These are phyloP conservation scores for Sarcophaga rosellei DNA, from an alignment of 2,888 invertebrate species.

Conservation along the genomic window DNA sequence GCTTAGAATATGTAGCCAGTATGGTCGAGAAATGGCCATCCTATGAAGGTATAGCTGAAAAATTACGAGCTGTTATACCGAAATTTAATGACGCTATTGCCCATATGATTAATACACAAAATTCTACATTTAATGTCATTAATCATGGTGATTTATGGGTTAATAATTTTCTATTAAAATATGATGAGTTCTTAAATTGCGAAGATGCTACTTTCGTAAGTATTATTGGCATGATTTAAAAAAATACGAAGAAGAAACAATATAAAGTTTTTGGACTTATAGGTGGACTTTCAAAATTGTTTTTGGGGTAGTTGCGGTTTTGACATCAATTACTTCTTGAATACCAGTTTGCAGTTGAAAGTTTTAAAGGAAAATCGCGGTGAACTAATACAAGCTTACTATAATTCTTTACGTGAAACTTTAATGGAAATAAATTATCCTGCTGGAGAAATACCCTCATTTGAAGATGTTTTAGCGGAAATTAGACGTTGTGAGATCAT, in stretches of 20 bases:
- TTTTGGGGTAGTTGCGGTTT: slow-evolving; percentile 77
- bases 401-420: slow-evolving; percentile 70
- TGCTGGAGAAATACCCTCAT: slow-evolving; percentile 69
- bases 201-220: slow-evolving; percentile 73
- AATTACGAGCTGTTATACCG: slow-evolving; percentile 73
- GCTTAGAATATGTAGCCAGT: slow-evolving; percentile 69
- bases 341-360: slow-evolving; percentile 76
- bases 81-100: slow-evolving; percentile 72
- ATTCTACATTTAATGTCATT: slow-evolving; percentile 78
- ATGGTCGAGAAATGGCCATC: slow-evolving; percentile 74
- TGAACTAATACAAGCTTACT: slow-evolving; percentile 74
- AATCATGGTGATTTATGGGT: slow-evolving; percentile 83
- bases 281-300: slow-evolving; percentile 79
- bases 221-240: slow-evolving; percentile 8
- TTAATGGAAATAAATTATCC: slow-evolving; percentile 67
- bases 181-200: slow-evolving; percentile 70
- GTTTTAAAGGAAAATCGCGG: slow-evolving; percentile 73
- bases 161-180: slow-evolving; percentile 81
- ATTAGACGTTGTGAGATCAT: slow-evolving; percentile 73
- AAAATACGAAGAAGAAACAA: background rate
- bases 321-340: slow-evolving; percentile 78
- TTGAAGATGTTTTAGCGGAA: slow-evolving; percentile 71
- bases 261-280: background rate
- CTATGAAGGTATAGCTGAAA: slow-evolving; percentile 78
- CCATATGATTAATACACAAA: slow-evolving; percentile 68